A percentile compares a stretch with the other conserved stretches of the same genome.
Evolutionary conservation across 2,113 vertebrate species (phyloP).

Genomic region (Peromyscus polionotus): DNA sequence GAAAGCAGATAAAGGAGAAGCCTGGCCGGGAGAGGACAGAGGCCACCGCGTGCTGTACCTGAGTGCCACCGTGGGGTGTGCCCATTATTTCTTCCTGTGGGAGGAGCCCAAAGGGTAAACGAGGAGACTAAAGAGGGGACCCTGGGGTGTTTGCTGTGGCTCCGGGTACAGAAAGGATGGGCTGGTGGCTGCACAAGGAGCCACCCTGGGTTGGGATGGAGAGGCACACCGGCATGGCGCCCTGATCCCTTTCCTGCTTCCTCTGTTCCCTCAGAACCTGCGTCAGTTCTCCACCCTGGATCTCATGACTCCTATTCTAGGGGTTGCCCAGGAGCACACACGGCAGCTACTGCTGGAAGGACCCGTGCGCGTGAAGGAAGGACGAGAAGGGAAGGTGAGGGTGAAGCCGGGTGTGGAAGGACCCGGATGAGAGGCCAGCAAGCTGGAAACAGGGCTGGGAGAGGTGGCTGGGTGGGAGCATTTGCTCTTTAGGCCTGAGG

Average conservation of each 20-base stretch:
- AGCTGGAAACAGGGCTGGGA: not conserved
- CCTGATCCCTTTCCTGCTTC: not conserved
- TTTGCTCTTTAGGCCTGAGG: not conserved
- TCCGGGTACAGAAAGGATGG: not conserved
- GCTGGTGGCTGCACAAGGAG: not conserved
- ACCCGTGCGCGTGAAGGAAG: constrained; percentile 87
- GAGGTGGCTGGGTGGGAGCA: too few relatives aligned
- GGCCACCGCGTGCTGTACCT: not conserved
- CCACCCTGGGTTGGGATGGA: not conserved
- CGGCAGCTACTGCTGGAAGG: constrained; percentile 90
- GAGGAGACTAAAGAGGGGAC: not conserved
- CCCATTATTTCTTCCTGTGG: not conserved
- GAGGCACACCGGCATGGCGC: not conserved
- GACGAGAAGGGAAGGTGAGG: constrained; percentile 91
- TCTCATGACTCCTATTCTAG: constrained; percentile 87
- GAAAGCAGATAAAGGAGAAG: not conserved
- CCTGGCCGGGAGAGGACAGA: not conserved
- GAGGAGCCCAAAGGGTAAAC: not conserved
- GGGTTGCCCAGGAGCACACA: constrained; percentile 81
- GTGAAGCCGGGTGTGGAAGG: not conserved
- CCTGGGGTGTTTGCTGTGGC: not conserved
- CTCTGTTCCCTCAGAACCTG: constrained; percentile 83
- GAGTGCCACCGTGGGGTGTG: not conserved
- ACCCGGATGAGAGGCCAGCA: not conserved
- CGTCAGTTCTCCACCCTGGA: constrained; percentile 88